Evolutionary conservation across 2,113 vertebrate species (phyloP).

Genomic region (Poicephalus meyeri): DNA sequence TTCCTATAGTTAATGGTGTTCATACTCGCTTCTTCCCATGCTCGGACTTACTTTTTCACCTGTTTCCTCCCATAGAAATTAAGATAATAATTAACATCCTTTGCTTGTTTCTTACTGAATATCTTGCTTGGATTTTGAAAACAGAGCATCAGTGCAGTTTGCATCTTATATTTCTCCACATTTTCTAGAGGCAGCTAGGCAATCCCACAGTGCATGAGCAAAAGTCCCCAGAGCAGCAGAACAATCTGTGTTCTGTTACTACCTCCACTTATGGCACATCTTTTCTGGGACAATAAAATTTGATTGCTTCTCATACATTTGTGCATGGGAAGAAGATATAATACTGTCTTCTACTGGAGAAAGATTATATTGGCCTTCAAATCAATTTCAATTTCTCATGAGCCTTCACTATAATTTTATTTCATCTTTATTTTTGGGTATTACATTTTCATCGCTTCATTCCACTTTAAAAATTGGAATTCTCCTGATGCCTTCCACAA

Average conservation of each 20-base stretch:
- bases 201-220: background rate
- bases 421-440: constrained; percentile 44
- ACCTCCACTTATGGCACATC: background rate
- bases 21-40: background rate
- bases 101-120: background rate
- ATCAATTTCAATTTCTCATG: constrained; percentile 59
- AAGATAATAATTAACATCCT: background rate
- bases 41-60: background rate
- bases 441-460: constrained; percentile 52
- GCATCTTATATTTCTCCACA: background rate
- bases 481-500: background rate
- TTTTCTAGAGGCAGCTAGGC: constrained; percentile 12
- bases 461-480: constrained; percentile 23
- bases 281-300: constrained; percentile 47
- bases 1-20: background rate
- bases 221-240: constrained; percentile 28
- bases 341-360: constrained; percentile 6
- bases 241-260: background rate
- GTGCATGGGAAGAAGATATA: constrained; percentile 19
- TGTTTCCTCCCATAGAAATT: background rate
- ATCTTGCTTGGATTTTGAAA: background rate
- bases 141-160: background rate
- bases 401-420: constrained; percentile 49
- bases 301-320: constrained; percentile 40
- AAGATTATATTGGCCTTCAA: constrained; percentile 38